Evolutionary conservation across 2,797 vertebrate genomes (phyloP), one percentile per base, ranked within the genome.

Genomic region (Eulemur coronatus): DNA sequence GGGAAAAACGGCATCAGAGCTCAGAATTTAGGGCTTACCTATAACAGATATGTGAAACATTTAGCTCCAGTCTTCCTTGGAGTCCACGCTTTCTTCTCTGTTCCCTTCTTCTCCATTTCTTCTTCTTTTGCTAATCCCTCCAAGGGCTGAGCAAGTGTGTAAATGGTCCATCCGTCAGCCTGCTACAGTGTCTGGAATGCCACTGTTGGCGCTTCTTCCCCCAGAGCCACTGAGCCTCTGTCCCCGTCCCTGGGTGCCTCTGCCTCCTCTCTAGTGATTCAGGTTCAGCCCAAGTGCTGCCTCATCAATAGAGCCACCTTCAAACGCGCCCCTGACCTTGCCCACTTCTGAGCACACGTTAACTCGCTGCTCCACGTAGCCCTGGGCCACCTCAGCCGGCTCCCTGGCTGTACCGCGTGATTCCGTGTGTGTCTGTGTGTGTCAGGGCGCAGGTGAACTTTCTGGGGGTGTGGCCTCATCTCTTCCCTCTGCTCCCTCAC

Each of bases 271-370:
- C 24, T 69, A 9, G 57, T 30, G 2, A 17, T 70, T 63, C 43
- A 30, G 20, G n/a, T 13, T 24, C 70, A 84, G 50, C 15, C 70
- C 38, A 80, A 69, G 33, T 70, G 59, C 50, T 38, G 26, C 75
- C 41, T 94, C 65, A n/a, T n/a, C 69, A 35, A 26, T 48, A 76
- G 82, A 81, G 41, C 20, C 43, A 26, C 24, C 46, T 95, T 82
- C 61, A 65, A 11, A 46, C 9, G 48, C 48, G 50, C 15, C 20
- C n/a, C 67, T 57, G 30, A 61, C 22, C 48, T 43, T 30, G n/a
- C 9, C 22, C 7, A 38, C 22, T 18, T 24, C 50, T 46, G 38
- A 52, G 33, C 5, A 10, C 14, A 0, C 5, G 5, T 13, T 38
- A 24, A 28, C 24, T 52, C 69, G 20, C 79, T 6, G 35, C 28